Evolutionary conservation across 2,113 vertebrate species (phyloP), one percentile per base, ranked within the genome.

Genomic region (Syrrhaptes paradoxus): DNA sequence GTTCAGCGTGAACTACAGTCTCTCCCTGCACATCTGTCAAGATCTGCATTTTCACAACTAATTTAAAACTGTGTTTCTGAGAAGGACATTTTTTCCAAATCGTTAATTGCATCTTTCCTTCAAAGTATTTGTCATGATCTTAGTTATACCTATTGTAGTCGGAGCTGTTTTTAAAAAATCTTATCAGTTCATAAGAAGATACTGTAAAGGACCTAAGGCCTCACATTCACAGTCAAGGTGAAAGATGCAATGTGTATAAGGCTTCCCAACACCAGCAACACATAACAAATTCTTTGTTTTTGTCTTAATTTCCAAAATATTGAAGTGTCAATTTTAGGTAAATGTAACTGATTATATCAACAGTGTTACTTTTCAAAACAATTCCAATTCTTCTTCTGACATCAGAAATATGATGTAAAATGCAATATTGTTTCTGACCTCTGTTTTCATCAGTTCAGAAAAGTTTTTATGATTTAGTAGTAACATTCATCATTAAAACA

Each of bases 1-100:
- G 5, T 3, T 38, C 26, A 58, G 3, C 0, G 0, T 36, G 34
- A 45, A 66, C 9, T 29, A 32, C 32, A 71, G 58, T 31, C 4
- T 72, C 29, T 38, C 13, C 52, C 36, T 32, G 20, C 1, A 7
- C 16, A 38, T 26, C 31, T 66, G 24, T 34, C 77, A 82, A 57
- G 20, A 54, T 9, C 4, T 68, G 16, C 8, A 34, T 73, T 68
- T 63, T 46, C 36, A 71, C 19, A 48, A 31, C 8, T 21, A 32
- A 34, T 57, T 49, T 29, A 71, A 80, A 75, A 24, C 10, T 38
- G 63, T n/a, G 4, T 48, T 70, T 65, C 59, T 58, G 26, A 61
- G 29, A 45, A 13, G 9, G 2, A 25, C 2, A 9, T 46, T 29
- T 38, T 71, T n/a, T 18, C 0, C 28, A 51, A 16, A 32, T 36